Evolutionary conservation across 2,113 vertebrate species (phyloP).

Genomic region (Myrmophylax atrothorax): DNA sequence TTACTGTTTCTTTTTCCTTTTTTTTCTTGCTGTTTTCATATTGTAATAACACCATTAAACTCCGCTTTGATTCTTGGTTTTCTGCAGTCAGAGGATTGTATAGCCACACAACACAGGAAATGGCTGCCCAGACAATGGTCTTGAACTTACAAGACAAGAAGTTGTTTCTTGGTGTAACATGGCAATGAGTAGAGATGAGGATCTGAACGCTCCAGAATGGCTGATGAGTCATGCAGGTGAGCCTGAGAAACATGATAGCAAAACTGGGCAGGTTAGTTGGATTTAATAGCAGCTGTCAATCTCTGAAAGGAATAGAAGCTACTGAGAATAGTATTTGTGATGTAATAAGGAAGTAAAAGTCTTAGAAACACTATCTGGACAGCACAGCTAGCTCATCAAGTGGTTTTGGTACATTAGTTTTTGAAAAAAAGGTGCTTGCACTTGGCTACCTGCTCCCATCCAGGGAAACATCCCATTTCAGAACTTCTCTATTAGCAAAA

Average conservation of each 20-base stretch:
- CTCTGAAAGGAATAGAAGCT: not conserved
- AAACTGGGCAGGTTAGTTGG: not conserved
- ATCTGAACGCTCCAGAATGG: not conserved
- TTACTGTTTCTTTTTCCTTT: not conserved
- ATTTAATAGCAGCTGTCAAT: not conserved
- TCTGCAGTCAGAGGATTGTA: not conserved
- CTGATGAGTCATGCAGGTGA: not conserved
- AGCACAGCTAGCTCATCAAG: not conserved
- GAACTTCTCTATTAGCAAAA: not conserved
- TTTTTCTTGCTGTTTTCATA: not conserved
- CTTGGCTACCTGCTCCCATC: not conserved
- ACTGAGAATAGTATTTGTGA: not conserved
- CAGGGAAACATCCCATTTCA: not conserved
- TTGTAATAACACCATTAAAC: not conserved
- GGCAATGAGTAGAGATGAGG: not conserved
- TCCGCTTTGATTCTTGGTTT: not conserved
- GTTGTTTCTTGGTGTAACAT: not conserved
- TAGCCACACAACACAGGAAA: not conserved
- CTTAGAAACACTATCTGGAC: not conserved
- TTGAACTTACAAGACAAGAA: not conserved
- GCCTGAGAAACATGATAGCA: not conserved
- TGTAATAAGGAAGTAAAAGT: not conserved
- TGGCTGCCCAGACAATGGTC: not conserved
- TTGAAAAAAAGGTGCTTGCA: not conserved
- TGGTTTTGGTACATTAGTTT: not conserved